Percentiles rank a stretch among this genome's conserved stretches.
phyloP scores from a whole-genome alignment of 2,797 vertebrate species.

The Serranus cabrilla region DNA sequence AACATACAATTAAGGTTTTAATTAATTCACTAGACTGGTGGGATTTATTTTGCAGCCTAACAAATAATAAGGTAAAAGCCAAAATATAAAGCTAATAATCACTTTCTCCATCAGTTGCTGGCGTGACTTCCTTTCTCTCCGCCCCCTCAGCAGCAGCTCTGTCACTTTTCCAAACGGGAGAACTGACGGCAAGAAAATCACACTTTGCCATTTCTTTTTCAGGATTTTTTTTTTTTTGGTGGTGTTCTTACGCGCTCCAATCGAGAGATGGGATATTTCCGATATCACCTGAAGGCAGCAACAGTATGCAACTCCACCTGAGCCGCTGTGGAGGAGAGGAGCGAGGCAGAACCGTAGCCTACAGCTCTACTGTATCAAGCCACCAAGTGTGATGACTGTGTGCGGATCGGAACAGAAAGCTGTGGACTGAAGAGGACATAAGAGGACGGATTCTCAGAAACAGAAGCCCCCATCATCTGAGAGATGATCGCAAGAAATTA shows the following conservation, averaged over 20 bases:
- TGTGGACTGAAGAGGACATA: conserved; percentile 40
- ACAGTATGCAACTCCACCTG: conserved; percentile 66
- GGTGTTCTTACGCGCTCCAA: conserved; percentile 6
- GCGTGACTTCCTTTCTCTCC: conserved; percentile 48
- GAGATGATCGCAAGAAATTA: conserved; percentile 66
- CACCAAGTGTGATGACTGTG: conserved; percentile 59
- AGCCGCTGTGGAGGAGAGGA: conserved; percentile 61
- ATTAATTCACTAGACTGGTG: conserved; percentile 9
- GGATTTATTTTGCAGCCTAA: neutral
- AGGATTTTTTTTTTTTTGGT: neutral
- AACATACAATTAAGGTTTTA: neutral
- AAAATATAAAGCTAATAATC: conserved; percentile 24
- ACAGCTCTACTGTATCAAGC: conserved; percentile 49
- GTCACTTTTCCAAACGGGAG: conserved; percentile 27
- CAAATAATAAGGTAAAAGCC: conserved; percentile 14
- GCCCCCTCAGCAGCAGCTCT: conserved; percentile 17
- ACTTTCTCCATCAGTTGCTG: conserved; percentile 49
- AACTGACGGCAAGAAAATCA: conserved; percentile 29
- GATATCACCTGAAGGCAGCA: conserved; percentile 70
- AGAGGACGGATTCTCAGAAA: conserved; percentile 40
- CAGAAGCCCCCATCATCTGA: conserved; percentile 37
- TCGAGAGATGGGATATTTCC: conserved; percentile 48
- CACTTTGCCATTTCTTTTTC: conserved; percentile 8
- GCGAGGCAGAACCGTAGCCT: conserved; percentile 44
- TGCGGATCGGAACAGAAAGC: conserved; percentile 52